Conservation (phyloP, 2,113 vertebrate species). For the Corythornis madagascariensis region DNA sequence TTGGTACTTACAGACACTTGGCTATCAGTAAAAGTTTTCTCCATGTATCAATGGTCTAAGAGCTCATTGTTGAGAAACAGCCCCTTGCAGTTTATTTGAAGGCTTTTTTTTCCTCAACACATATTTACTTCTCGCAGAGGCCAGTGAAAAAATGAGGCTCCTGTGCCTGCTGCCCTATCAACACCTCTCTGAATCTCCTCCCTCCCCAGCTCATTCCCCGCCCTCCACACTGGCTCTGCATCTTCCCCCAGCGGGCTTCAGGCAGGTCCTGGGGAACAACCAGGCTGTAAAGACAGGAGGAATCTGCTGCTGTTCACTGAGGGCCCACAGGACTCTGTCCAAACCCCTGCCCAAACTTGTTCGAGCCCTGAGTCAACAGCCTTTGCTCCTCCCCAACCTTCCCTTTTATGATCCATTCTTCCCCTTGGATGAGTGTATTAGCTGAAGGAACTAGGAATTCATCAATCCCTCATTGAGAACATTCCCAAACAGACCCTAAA, state of each 20-base stretch:
- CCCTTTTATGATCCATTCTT: neutral
- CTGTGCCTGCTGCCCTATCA: constrained; percentile 39
- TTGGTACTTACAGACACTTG: constrained; percentile 75
- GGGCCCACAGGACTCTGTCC: neutral
- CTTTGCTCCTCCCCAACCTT: neutral
- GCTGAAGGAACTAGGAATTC: neutral
- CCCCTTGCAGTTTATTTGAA: constrained; percentile 19
- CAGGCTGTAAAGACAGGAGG: constrained; percentile 32
- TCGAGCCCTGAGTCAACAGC: constrained; percentile 31
- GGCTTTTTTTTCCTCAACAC: constrained; percentile 26
- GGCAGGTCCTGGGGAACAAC: constrained; percentile 52
- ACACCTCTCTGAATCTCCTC: constrained; percentile 62
- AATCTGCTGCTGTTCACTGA: neutral
- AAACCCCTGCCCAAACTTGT: constrained; percentile 41
- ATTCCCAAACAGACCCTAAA: neutral
- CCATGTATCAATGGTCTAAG: constrained; percentile 80
- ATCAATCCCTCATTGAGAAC: neutral
- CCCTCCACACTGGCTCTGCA: constrained; percentile 58
- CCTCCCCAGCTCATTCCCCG: constrained; percentile 59
- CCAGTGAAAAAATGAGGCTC: constrained; percentile 56
- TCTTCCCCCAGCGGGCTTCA: constrained; percentile 54
- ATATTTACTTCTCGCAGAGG: constrained; percentile 64
- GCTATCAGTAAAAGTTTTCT: constrained; percentile 84
- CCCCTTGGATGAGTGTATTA: neutral
- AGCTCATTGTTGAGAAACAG: constrained; percentile 63